Evolutionary conservation across 2,888 invertebrate species (phyloP).

Genomic region (Entomobrya multifasciata): DNA sequence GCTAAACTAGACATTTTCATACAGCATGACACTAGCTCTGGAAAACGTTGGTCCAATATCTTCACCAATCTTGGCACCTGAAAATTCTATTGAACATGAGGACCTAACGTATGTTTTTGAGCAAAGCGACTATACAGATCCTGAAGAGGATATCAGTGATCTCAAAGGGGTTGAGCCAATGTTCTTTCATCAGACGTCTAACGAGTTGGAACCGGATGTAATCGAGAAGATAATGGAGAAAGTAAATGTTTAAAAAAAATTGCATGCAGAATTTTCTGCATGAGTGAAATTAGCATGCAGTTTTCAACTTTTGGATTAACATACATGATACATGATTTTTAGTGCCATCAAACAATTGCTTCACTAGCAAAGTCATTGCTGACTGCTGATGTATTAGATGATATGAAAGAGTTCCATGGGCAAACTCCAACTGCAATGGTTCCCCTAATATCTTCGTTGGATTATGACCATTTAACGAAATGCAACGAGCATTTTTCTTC

Average conservation of each 20-base stretch:
- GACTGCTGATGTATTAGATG: slow-evolving; percentile 60
- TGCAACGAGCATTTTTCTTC: slow-evolving; percentile 69
- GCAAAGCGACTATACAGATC: slow-evolving; percentile 77
- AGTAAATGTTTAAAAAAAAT: slow-evolving; percentile 62
- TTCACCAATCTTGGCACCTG: slow-evolving; percentile 67
- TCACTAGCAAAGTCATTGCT: slow-evolving; percentile 71
- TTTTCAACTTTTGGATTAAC: no score
- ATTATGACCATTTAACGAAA: slow-evolving; percentile 74
- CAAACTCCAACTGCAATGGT: slow-evolving; percentile 74
- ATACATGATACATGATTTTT: neutral
- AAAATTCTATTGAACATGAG: slow-evolving; percentile 78
- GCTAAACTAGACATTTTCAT: neutral
- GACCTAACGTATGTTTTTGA: slow-evolving; percentile 78
- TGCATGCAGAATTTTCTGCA: no score
- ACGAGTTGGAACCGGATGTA: slow-evolving; percentile 74
- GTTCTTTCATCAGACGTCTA: slow-evolving; percentile 76
- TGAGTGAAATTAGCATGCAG: no score
- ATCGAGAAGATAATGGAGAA: slow-evolving; percentile 68
- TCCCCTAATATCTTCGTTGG: slow-evolving; percentile 74
- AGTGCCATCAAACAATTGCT: slow-evolving; percentile 64
- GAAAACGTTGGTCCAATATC: slow-evolving; percentile 62
- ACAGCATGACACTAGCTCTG: slow-evolving; percentile 76
- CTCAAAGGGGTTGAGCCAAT: slow-evolving; percentile 75
- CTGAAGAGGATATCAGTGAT: slow-evolving; percentile 78
- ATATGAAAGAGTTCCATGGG: slow-evolving; percentile 73